Evolutionary conservation across 2,797 vertebrate genomes (phyloP).

Genomic region (Lutjanus argentimaculatus): DNA sequence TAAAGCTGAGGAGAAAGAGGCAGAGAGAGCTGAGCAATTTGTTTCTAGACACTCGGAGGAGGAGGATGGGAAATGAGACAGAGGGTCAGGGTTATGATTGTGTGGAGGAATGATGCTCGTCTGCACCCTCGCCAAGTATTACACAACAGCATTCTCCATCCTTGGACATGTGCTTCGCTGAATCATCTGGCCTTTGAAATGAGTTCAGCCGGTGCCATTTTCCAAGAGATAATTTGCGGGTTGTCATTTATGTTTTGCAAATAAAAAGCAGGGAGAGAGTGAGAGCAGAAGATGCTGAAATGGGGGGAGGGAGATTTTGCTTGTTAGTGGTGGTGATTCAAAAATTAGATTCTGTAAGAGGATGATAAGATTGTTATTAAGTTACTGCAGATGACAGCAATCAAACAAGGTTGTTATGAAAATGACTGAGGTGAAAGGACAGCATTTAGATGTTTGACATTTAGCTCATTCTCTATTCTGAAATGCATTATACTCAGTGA

Average conservation of each 20-base stretch:
- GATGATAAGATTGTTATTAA: slow-evolving; percentile 10
- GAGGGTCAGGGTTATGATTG: slow-evolving; percentile 38
- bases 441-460: slow-evolving; percentile 3
- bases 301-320: neutral
- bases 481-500: slow-evolving; percentile 6
- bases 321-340: slow-evolving; percentile 15
- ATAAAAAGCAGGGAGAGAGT: neutral
- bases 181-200: slow-evolving; percentile 58
- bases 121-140: slow-evolving; percentile 34
- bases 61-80: slow-evolving; percentile 42
- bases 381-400: neutral
- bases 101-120: slow-evolving; percentile 50
- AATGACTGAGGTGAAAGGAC: neutral
- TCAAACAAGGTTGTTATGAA: neutral
- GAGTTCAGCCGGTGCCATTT: slow-evolving; percentile 39
- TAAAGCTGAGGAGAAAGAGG: neutral
- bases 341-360: slow-evolving; percentile 20
- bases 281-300: neutral
- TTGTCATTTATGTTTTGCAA: slow-evolving; percentile 24
- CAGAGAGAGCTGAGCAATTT: slow-evolving; percentile 25
- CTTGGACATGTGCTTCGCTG: slow-evolving; percentile 41
- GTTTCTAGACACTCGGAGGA: slow-evolving; percentile 30
- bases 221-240: slow-evolving; percentile 46
- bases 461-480: slow-evolving; percentile 8
- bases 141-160: slow-evolving; percentile 37